phyloP scores from a whole-genome alignment of 2,797 vertebrate species.

The Harpagifer antarcticus region DNA sequence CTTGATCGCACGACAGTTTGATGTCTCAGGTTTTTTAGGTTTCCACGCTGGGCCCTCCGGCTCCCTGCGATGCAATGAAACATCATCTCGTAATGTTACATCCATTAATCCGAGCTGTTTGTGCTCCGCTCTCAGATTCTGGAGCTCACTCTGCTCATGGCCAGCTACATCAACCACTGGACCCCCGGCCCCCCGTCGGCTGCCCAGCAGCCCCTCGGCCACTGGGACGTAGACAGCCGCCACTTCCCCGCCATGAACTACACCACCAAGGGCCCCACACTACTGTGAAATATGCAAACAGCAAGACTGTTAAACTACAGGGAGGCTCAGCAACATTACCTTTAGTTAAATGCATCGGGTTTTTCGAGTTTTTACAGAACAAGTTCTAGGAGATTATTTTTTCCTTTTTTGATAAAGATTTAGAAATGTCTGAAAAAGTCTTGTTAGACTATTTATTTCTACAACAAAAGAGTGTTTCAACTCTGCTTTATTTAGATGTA shows the following conservation, averaged over 20 bases:
- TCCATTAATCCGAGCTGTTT: conserved; percentile 18
- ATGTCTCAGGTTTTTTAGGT: conserved; percentile 38
- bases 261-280: conserved; percentile 90
- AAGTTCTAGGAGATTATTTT: conserved; percentile 26
- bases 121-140: conserved; percentile 85
- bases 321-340: conserved; percentile 25
- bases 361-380: conserved; percentile 38
- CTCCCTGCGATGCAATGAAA: conserved; percentile 60
- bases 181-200: conserved; percentile 71
- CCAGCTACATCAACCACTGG: conserved; percentile 94
- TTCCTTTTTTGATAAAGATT: conserved; percentile 34
- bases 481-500: conserved; percentile 47
- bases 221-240: conserved; percentile 86
- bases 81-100: conserved; percentile 23
- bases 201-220: conserved; percentile 64
- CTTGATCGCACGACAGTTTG: conserved; percentile 15
- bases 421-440: conserved; percentile 37
- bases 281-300: conserved; percentile 84
- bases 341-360: conserved; percentile 20
- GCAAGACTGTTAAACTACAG: conserved; percentile 27
- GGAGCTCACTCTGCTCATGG: conserved; percentile 93
- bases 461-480: conserved; percentile 51
- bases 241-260: conserved; percentile 87
- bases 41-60: background rate
- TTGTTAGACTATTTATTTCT: conserved; percentile 65